Evolutionary conservation across 2,888 invertebrate species (phyloP), one percentile per base, ranked within the genome.

Genomic region (Cyrtodaria siliqua): DNA sequence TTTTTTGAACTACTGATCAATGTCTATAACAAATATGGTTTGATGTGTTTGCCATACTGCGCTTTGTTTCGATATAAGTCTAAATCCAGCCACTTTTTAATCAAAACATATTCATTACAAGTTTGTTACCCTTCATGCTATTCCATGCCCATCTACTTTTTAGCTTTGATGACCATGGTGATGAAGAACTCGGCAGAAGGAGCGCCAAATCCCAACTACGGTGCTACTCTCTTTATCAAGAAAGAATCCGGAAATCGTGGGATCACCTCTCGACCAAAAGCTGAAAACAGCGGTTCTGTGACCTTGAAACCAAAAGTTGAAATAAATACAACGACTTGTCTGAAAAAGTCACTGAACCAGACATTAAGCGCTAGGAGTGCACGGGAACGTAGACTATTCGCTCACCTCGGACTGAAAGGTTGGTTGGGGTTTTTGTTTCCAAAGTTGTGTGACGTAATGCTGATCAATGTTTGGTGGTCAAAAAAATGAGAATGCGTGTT

Each of bases 321-420:
- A 50, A 23, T 20, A 2, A 57, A 67, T 24, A 53, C 33, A 14
- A 52, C 61, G 9, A 60, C 67, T 20, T 89, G 90, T 63, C 33
- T 85, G 9, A 60, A 71, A 8, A 77, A 71, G 24, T 79, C 70
- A 16, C 50, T 59, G 1, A 75, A 76, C 33, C 64, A 53, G 14
- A 84, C 85, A 2, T 75, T 73, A 26, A 68, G 77, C 24, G 87
- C 86, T 1, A 66, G 87, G 52, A 53, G 53, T 26, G 82, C 77
- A 6, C 40, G 89, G 50, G 89, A 88, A 66, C 85, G 79, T 63
- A 63, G 87, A 27, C 80, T 89, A 0, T 82, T 87, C 78, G 78
- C 87, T 26, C 89, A 89, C 69, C 69, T 89, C n/a, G 89, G 88
- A 14, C 42, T 89, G 44, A 88, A 87, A 86, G 87, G 89, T 89